Percentiles rank a stretch among this genome's conserved stretches.
These are phyloP conservation scores for Brachynemurus nebulosus DNA, from an alignment of 2,888 invertebrate species.

Conservation along the genomic window DNA sequence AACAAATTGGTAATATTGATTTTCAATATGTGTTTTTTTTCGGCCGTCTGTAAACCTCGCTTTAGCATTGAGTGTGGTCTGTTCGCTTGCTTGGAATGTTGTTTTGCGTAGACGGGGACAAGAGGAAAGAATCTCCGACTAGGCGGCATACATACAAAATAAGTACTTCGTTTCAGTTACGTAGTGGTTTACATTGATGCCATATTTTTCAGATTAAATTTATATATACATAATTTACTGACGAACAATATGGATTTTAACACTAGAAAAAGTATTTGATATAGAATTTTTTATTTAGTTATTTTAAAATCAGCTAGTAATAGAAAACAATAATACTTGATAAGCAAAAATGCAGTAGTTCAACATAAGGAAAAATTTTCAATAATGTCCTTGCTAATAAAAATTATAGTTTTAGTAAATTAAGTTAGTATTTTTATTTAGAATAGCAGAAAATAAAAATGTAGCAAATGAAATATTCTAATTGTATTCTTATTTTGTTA, in stretches of 20 bases:
- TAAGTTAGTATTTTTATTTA: no score
- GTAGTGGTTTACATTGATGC: conserved; percentile 1
- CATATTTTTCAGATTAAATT: background rate
- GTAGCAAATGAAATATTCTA: no score
- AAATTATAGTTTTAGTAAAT: no score
- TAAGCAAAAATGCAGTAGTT: no score
- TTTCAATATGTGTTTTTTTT: background rate
- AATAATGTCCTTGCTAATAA: no score
- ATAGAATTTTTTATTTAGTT: background rate
- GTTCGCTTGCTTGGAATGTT: conserved; percentile 1
- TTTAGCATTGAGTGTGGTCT: background rate
- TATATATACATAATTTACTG: background rate
- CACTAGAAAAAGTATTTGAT: background rate
- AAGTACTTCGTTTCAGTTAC: background rate
- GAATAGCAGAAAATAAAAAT: no score
- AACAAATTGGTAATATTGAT: no score
- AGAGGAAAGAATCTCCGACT: background rate
- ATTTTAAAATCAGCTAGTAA: no score
- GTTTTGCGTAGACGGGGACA: background rate
- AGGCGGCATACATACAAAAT: conserved; percentile 2
- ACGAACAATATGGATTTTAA: background rate
- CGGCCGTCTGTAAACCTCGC: background rate
- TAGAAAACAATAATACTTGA: no score
- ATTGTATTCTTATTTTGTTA: background rate
- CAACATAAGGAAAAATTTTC: no score